Evolutionary conservation across 2,797 vertebrate species (phyloP), one percentile per base, ranked within the genome.

Genomic region (Galago senegalensis): DNA sequence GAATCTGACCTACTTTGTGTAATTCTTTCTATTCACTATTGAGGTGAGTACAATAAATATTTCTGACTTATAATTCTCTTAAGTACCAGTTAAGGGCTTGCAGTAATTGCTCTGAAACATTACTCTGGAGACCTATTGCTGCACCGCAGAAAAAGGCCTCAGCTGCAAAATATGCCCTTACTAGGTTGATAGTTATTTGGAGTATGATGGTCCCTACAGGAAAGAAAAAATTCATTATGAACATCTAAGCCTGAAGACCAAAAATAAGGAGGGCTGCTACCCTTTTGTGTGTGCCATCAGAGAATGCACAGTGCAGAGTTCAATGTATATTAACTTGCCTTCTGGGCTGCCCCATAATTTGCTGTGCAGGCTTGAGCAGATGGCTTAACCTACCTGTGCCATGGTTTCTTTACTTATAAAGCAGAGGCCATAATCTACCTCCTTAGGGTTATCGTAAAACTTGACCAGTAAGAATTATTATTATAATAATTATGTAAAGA

Each of bases 141-240:
- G 3, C 83, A 72, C 7, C 91, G 81, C 37, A 10, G 73, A 58
- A 34, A 96, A 97, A 80, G 83, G 81, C 88, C 86, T 93, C 93
- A 37, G 97, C 95, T 92, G 83, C 34, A 89, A 40, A 81, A 94
- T 72, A 76, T 7, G 20, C 29, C 77, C 86, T 97, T 96, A 81
- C 60, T 87, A 92, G 83, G 90, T 43, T 96, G 97, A 97, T 97
- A 87, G 90, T 95, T 98, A 95, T 97, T 97, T 98, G 97, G 97
- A 97, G 96, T 96, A 97, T 79, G 91, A 89, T 53, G 82, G 90
- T 97, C 2, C 65, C 96, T 94, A 96, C 96, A 97, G 97, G 97
- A 97, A 96, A 96, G 63, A 95, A 92, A 67, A 69, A 96, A 91
- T 37, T 81, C 49, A 56, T 96, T 97, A 96, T 58, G 84, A 94